phyloP scores from a whole-genome alignment of 2,113 vertebrate species.

The Dermatemys mawii region DNA sequence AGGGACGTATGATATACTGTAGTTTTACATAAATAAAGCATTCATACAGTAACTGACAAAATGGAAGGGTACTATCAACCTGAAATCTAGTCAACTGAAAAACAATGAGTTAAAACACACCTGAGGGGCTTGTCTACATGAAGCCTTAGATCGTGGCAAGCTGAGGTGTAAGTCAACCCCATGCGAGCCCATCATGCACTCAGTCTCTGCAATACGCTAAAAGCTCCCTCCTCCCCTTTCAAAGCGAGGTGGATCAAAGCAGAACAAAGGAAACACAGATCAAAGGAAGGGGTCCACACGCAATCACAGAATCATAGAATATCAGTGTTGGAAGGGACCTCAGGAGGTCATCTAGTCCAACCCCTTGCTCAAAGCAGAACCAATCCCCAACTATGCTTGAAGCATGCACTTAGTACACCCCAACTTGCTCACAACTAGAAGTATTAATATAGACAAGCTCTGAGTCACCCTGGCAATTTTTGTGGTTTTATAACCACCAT shows the following conservation, averaged over 20 bases:
- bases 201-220: neutral
- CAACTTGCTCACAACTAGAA: neutral
- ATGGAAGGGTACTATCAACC: slow-evolving; percentile 9
- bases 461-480: neutral
- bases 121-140: slow-evolving; percentile 8
- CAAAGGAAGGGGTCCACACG: too few species aligned
- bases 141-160: neutral
- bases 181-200: neutral
- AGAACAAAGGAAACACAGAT: neutral
- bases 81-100: slow-evolving; percentile 68
- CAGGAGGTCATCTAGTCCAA: too few species aligned
- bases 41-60: neutral
- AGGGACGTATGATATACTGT: slow-evolving; percentile 54
- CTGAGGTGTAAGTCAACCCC: neutral
- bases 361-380: too few species aligned
- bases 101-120: slow-evolving; percentile 64
- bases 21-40: slow-evolving; percentile 23
- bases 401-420: neutral
- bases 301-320: too few species aligned
- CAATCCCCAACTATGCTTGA: too few species aligned
- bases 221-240: neutral
- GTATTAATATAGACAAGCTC: neutral
- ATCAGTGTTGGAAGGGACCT: too few species aligned
- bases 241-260: neutral
- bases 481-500: neutral